Base-by-base conservation (phyloP, 1,140 invertebrate genomes). In the Bursaphelenchus mucronatus region DNA sequence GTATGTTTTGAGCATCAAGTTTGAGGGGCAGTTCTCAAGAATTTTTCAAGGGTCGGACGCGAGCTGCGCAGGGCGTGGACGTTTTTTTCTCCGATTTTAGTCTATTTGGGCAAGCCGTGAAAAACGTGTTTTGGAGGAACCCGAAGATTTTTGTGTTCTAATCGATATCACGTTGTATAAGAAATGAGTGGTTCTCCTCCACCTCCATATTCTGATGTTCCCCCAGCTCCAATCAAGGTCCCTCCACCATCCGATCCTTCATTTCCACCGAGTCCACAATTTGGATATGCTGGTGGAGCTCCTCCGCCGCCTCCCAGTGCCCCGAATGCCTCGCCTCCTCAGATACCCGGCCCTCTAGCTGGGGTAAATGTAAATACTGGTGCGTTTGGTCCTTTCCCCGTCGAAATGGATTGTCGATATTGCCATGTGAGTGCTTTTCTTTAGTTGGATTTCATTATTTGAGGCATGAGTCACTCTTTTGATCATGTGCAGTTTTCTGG, bases 341-440 rank as follows among this genome's bases (percentile, higher is more conserved):
- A 59, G n/a, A 19, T 59, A 30, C 30, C 30, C 5, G 30, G 1
- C 5, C 30, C 30, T 30, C 30, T 5, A 30, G 30, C 30, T 30
- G 30, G 30, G 3, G 5, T 64, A 19, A 15, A 17, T 19, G 56
- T 15, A 15, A 15, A 65, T 15, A 73, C 74, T 4, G 62, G 58
- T 21, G 59, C 63, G 6, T 76, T 77, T 54, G 74, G 74, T 7
- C 76, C 76, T 39, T 50, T 73, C 44, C 76, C 76, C 5, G 63
- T 79, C 5, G 76, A 78, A 55, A 74, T 79, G 65, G 76, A 78
- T 52, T 78, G 76, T 50, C 71, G 63, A 8, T 54, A 71, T 46
- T 70, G 72, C 51, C 59, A 68, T 55, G 68, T 69, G 47, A 54
- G 51, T 43, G 19, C 5, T n/a, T 44, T 65, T 65, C 15, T 30